Evolutionary conservation across 2,888 invertebrate genomes (phyloP), one percentile per base, ranked within the genome.

Genomic region (Linyphia triangularis): DNA sequence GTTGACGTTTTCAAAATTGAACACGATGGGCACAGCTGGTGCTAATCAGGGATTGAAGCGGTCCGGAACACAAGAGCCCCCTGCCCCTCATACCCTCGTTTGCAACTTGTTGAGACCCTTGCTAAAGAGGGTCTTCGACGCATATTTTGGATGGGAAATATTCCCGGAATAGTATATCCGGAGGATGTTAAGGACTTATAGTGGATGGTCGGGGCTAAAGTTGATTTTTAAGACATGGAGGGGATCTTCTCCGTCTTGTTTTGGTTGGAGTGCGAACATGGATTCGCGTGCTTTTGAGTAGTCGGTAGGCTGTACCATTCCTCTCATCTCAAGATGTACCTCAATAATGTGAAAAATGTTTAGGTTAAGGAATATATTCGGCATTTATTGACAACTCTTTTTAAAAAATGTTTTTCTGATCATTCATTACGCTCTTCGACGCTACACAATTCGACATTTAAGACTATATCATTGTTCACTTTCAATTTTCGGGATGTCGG

Each of bases 21-120:
- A 67, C 40, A 69, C 30, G 24, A 69, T 6, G n/a, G 67, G 77
- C 85, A 70, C 85, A 86, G 85, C 85, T 86, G 85, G 85, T 63
- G 79, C 72, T 86, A 70, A 86, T 86, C 84, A 79, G 63, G 73
- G 63, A 57, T 72, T 72, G 33, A 73, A 83, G 65, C 63, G 70
- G 70, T 37, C 70, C 59, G 81, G 59, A 81, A 81, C 70, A 37
- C 37, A 30, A 22, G 30, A 3, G 19, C 67, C 67, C 40, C 28
- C 40, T 65, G 40, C 28, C 13, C 28, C 33, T 22, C 26, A 30
- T 26, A 28, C 40, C 40, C 40, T 40, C 69, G 10, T 43, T 63
- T 63, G 63, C 63, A 77, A 77, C 77, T 77, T 77, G 77, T 77
- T 77, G 63, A 77, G 77, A 63, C 26, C 70, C 30, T 40, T 70